Conservation (phyloP, 2,113 vertebrate species). For the Pterophyllum scalare region DNA sequence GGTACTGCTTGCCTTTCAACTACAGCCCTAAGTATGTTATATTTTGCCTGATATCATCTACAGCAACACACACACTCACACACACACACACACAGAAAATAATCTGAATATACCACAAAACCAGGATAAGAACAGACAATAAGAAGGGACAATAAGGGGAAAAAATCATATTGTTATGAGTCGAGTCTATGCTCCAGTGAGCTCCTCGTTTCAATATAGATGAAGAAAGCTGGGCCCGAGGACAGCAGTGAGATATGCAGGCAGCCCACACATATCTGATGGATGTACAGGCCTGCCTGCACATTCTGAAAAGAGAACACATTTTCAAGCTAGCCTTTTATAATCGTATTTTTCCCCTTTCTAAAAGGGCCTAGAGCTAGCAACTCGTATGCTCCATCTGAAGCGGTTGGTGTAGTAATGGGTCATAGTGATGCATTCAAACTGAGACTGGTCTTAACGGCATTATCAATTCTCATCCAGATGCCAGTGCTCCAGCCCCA, state of each 20-base stretch:
- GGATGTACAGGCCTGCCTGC: constrained; percentile 79
- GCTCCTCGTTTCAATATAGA: constrained; percentile 76
- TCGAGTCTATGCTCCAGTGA: constrained; percentile 72
- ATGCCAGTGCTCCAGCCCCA: constrained; percentile 74
- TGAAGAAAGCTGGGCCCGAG: constrained; percentile 72
- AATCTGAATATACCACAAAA: constrained; percentile 55
- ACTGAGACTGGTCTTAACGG: constrained; percentile 80
- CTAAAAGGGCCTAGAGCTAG: constrained; percentile 75
- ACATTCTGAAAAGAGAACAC: constrained; percentile 82
- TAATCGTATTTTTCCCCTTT: constrained; percentile 72
- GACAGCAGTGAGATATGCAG: constrained; percentile 75
- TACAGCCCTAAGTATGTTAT: neutral
- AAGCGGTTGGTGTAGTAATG: constrained; percentile 77
- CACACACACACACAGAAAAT: constrained; percentile 20
- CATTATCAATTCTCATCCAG: constrained; percentile 84
- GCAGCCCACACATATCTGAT: constrained; percentile 78
- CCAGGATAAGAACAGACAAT: constrained; percentile 62
- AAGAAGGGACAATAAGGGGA: constrained; percentile 59
- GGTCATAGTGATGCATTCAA: constrained; percentile 82
- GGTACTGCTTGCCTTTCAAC: neutral
- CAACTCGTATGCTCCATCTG: constrained; percentile 78
- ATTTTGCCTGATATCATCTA: constrained; percentile 4
- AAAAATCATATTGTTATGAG: constrained; percentile 69
- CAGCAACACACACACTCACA: neutral
- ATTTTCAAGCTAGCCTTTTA: constrained; percentile 78